Percentiles rank a stretch among this genome's conserved stretches.
Conservation (phyloP, 2,113 vertebrate species). For the Melospiza melodia region DNA sequence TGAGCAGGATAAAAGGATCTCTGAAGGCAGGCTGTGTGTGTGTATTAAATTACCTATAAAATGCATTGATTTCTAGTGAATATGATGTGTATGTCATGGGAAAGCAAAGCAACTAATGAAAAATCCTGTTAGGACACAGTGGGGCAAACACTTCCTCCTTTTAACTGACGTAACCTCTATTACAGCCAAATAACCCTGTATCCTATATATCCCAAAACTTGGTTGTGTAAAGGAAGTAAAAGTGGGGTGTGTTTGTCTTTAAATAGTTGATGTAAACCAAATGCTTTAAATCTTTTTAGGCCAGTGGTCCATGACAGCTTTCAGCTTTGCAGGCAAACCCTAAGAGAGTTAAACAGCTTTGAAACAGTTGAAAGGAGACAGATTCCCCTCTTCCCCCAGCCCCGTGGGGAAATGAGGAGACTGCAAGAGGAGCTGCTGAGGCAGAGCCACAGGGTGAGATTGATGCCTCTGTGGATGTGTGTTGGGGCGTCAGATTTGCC, state of each 20-base stretch:
- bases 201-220: not conserved
- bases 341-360: not conserved
- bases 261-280: not conserved
- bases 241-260: not conserved
- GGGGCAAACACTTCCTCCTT: not conserved
- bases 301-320: not conserved
- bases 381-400: not conserved
- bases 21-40: not conserved
- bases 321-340: not conserved
- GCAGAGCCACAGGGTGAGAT: fast-evolving
- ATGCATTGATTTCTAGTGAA: not conserved
- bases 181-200: not conserved
- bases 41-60: not conserved
- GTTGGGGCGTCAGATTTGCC: not conserved
- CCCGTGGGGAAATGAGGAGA: not conserved
- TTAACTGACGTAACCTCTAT: not conserved
- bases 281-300: not conserved
- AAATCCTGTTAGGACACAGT: not conserved
- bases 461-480: not conserved
- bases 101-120: not conserved
- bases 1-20: not conserved
- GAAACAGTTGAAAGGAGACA: not conserved
- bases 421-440: not conserved
- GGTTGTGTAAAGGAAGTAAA: not conserved
- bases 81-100: not conserved